Evolutionary conservation across 2,888 invertebrate species (phyloP).

Genomic region (Morinoia aosen): DNA sequence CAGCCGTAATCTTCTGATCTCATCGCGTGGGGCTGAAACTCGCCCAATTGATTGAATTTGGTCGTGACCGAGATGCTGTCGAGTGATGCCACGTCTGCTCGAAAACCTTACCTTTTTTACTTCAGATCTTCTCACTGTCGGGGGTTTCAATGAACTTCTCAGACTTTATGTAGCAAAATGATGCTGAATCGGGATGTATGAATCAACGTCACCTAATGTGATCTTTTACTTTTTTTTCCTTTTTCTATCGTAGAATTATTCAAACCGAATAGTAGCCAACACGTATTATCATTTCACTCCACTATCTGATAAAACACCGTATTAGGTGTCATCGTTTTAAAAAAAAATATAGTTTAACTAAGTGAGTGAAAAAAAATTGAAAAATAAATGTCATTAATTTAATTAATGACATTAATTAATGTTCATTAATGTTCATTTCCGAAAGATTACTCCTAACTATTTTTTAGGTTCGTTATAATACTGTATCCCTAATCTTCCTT

Average conservation of each 20-base stretch:
- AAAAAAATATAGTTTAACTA: neutral
- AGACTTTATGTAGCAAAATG: neutral
- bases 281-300: no score
- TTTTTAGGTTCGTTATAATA: no score
- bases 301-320: neutral
- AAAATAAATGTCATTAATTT: no score
- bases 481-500: no score
- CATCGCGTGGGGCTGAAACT: neutral
- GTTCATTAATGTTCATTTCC: no score
- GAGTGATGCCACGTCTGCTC: neutral
- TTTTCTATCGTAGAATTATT: neutral
- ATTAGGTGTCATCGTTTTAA: neutral
- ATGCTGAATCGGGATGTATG: neutral
- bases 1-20: conserved; percentile 17
- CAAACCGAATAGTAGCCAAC: neutral
- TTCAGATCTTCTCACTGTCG: neutral
- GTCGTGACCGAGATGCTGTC: neutral
- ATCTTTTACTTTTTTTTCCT: neutral
- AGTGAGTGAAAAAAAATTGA: neutral
- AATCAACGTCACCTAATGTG: neutral
- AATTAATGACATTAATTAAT: no score
- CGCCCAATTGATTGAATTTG: conserved; percentile 6
- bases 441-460: no score
- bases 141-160: neutral
- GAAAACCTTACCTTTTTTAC: neutral